Base-by-base conservation (phyloP, 2,888 invertebrate genomes). In the Noctua comes region DNA sequence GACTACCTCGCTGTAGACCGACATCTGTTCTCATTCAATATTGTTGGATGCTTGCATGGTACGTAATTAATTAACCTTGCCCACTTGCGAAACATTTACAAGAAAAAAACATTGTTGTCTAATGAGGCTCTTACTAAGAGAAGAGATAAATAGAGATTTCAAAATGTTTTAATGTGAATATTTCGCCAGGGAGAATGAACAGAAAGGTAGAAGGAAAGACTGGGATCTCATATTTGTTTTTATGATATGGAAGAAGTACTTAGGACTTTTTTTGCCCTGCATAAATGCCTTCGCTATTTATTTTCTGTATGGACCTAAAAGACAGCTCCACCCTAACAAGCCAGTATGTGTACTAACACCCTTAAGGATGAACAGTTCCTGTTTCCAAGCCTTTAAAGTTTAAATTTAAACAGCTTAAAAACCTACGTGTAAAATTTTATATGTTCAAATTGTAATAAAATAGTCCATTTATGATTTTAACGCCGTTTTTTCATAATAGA, bases 1-100 rank as follows among this genome's bases (percentile, higher is more conserved):
- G 99, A 99, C 97, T 99, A 98, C 94, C 97, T 99, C 82, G 99
- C 99, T 11, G 98, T 99, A 11, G 98, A 98, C 94, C 98, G 99
- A 21, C 99, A 99, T 96, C 97, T 99, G 86, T 99, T 99, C 96
- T 98, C 98, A 0, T 97, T 99, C 80, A 98, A 98, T 86, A 97
- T 98, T 83, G 97, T 97, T 13, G 97, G 97, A 43, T 98, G 98
- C 90, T 97, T 98, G 90, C 97, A 97, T 91, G 98, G 98, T 97
- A 85, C 73, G 86, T 66, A 24, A n/a, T n/a, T 21, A 64, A 21
- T 11, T 36, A 46, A 46, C 5, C 46, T 46, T 57, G n/a, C 16
- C n/a, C 7, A 59, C 16, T 27, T 27, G 27, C 7, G 1, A 16
- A 59, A 18, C 1, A 27, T 27, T 36, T 36, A 36, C 10, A 21